These are phyloP conservation scores for Rhagoletis pomonella DNA, from an alignment of 1,140 invertebrate genomes.

Conservation along the genomic window DNA sequence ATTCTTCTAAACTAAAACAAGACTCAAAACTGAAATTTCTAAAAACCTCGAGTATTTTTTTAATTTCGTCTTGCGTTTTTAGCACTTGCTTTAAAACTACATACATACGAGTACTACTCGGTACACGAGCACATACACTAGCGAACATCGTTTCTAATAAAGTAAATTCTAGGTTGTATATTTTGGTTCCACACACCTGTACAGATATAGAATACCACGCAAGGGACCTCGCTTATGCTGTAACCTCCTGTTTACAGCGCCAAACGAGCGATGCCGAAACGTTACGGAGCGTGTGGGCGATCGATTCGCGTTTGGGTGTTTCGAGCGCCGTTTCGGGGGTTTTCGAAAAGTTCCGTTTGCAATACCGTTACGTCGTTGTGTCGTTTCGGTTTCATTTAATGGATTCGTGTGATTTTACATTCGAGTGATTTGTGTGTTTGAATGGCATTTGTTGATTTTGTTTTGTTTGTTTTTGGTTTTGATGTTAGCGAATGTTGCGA, in stretches of 20 bases:
- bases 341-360: neutral
- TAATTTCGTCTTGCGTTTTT: neutral
- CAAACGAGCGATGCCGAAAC: neutral
- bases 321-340: neutral
- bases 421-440: slow-evolving; percentile 27
- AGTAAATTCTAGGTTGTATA: neutral
- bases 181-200: slow-evolving; percentile 68
- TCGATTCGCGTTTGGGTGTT: neutral
- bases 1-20: neutral
- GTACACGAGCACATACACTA: neutral
- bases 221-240: slow-evolving; percentile 66
- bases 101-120: slow-evolving; percentile 29
- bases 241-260: slow-evolving; percentile 59
- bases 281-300: neutral
- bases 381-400: slow-evolving; percentile 52
- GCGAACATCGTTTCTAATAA: slow-evolving; percentile 27
- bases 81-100: slow-evolving; percentile 6
- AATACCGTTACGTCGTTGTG: neutral
- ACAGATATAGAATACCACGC: slow-evolving; percentile 72
- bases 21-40: neutral
- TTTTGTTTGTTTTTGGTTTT: neutral
- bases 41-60: slow-evolving; percentile 20
- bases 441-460: slow-evolving; percentile 13
- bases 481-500: neutral
- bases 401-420: slow-evolving; percentile 59